These are phyloP conservation scores for Lycia hirtaria DNA, from an alignment of 2,888 invertebrate species.

Conservation along the genomic window DNA sequence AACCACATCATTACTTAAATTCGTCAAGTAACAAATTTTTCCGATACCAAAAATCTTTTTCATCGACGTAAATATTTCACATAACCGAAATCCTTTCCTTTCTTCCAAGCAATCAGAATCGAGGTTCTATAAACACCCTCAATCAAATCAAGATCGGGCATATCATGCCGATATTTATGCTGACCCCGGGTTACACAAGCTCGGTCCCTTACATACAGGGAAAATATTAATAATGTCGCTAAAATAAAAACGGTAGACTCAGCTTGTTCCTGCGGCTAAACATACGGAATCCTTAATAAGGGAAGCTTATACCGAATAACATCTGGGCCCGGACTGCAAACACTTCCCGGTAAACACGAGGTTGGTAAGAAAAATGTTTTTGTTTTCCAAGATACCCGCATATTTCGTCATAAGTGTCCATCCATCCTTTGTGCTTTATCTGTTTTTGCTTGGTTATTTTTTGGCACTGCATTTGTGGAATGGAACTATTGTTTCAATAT, in stretches of 20 bases:
- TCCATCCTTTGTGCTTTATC: constrained; percentile 46
- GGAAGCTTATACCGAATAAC: constrained; percentile 81
- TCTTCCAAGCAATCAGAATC: constrained; percentile 15
- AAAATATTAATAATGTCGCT: constrained; percentile 74
- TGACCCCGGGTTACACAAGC: constrained; percentile 38
- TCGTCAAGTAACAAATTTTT: neutral
- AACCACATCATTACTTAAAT: neutral
- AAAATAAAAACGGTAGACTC: constrained; percentile 70
- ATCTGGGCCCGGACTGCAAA: constrained; percentile 81
- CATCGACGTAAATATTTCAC: neutral
- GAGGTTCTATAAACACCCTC: constrained; percentile 30
- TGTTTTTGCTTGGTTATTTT: constrained; percentile 32
- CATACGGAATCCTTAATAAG: constrained; percentile 82
- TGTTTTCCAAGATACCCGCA: constrained; percentile 68
- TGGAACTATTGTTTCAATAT: neutral
- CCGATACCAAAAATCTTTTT: neutral
- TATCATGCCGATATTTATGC: constrained; percentile 35
- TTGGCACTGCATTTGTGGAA: constrained; percentile 3
- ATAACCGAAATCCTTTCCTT: neutral
- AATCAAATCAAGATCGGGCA: constrained; percentile 29
- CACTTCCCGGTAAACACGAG: constrained; percentile 78
- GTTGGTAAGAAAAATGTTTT: constrained; percentile 80
- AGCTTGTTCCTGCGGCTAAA: constrained; percentile 64
- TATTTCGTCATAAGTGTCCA: constrained; percentile 66
- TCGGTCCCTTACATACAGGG: constrained; percentile 36